Percentiles rank a stretch among this genome's conserved stretches.
Conservation (phyloP, 2,888 invertebrate species). For the Zygothrica quintamaculata region DNA sequence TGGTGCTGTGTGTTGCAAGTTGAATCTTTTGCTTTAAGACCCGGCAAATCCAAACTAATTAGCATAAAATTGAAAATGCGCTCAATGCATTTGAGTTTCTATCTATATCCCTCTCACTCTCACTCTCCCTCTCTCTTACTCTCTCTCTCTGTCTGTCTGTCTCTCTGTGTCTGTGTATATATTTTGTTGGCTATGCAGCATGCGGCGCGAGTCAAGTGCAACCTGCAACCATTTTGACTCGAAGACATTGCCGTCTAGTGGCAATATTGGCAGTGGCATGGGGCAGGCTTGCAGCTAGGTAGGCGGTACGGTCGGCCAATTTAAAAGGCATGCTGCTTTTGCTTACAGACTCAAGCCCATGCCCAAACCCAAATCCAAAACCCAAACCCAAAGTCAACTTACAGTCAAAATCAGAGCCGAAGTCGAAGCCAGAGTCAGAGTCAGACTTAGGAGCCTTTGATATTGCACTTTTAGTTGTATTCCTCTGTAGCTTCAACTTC, state of each 20-base stretch:
- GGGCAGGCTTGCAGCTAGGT: conserved; percentile 37
- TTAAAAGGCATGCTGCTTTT: conserved; percentile 67
- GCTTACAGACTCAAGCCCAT: conserved; percentile 11
- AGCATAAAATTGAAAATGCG: conserved; percentile 83
- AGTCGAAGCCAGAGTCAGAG: conserved; percentile 1
- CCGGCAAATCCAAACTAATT: conserved; percentile 79
- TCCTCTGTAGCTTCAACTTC: conserved; percentile 18
- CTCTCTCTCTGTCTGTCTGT: conserved; percentile 3
- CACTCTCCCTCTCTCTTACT: not conserved
- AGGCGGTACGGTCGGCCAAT: conserved; percentile 65
- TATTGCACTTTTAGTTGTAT: conserved; percentile 13
- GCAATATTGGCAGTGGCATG: conserved; percentile 27
- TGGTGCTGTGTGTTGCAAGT: conserved; percentile 1
- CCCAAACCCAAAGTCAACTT: not conserved
- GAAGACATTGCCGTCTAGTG: conserved; percentile 20
- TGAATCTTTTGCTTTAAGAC: conserved; percentile 6
- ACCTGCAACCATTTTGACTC: conserved; percentile 38
- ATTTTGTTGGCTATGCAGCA: too few relatives aligned
- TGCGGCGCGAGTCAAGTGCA: conserved; percentile 56
- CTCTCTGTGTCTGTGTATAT: too few relatives aligned
- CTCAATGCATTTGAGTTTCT: conserved; percentile 66
- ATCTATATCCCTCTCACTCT: not conserved
- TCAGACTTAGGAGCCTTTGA: conserved; percentile 35
- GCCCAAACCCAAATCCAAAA: conserved; percentile 28
- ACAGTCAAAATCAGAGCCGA: conserved; percentile 6